phyloP scores from a whole-genome alignment of 2,113 vertebrate species.

The Cygnus buccinator region DNA sequence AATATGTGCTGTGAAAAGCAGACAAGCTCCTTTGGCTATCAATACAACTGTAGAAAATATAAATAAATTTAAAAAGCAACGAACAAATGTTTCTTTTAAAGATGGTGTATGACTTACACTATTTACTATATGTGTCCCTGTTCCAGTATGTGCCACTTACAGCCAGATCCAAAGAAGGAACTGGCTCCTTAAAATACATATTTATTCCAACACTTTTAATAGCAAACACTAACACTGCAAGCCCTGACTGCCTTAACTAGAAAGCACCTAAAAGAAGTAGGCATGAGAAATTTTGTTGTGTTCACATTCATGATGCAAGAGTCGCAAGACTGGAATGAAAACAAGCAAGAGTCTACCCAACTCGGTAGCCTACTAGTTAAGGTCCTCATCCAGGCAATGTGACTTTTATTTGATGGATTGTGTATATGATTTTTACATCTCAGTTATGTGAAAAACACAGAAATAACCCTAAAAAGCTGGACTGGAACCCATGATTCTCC shows the following conservation, averaged over 20 bases:
- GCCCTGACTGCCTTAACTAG: neutral
- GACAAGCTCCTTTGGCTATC: neutral
- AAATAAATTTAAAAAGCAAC: neutral
- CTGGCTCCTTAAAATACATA: neutral
- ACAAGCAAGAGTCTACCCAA: neutral
- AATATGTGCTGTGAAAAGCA: conserved; percentile 40
- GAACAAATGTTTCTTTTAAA: neutral
- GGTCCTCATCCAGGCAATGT: neutral
- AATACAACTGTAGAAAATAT: neutral
- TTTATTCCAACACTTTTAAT: neutral
- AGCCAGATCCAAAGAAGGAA: neutral
- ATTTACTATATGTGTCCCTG: neutral
- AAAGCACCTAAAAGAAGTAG: neutral
- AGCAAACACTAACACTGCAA: fast-evolving
- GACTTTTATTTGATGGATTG: neutral
- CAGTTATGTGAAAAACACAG: neutral
- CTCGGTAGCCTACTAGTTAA: neutral
- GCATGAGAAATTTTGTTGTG: neutral
- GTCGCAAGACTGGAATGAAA: neutral
- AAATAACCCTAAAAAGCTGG: neutral
- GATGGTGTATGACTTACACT: neutral
- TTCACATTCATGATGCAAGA: fast-evolving
- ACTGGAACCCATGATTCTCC: neutral
- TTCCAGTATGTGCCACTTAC: fast-evolving
- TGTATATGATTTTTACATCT: neutral